A percentile compares a stretch with the other conserved stretches of the same genome.
Evolutionary conservation across 1,140 invertebrate species (phyloP).

Genomic region (Drosophila setifemur): DNA sequence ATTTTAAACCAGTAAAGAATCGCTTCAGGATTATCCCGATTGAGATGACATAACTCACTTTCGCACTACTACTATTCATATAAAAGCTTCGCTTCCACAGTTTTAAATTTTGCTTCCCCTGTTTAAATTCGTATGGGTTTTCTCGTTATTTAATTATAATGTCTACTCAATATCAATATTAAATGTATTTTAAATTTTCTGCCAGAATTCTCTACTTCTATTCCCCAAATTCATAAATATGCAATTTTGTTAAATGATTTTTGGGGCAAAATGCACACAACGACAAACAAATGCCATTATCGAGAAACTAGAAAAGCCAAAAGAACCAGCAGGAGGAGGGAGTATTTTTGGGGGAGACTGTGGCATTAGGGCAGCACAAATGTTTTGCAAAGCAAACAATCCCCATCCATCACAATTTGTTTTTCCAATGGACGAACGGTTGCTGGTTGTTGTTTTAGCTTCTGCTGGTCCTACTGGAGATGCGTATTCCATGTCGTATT

Average conservation of each 20-base stretch:
- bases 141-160: neutral
- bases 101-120: neutral
- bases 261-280: slow-evolving; percentile 18
- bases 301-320: neutral
- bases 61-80: neutral
- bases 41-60: too few relatives aligned
- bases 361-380: slow-evolving; percentile 48
- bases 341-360: neutral
- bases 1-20: too few relatives aligned
- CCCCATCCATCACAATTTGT: slow-evolving; percentile 72
- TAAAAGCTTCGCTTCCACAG: neutral
- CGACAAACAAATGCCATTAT: slow-evolving; percentile 33
- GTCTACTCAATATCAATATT: neutral
- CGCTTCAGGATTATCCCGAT: too few relatives aligned
- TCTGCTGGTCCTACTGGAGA: slow-evolving; percentile 17
- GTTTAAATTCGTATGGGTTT: neutral
- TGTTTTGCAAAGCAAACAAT: slow-evolving; percentile 70
- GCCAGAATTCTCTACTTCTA: neutral
- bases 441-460: slow-evolving; percentile 39
- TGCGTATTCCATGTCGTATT: slow-evolving; percentile 38
- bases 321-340: neutral
- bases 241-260: slow-evolving; percentile 58
- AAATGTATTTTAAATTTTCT: slow-evolving; percentile 11
- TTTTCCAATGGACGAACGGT: slow-evolving; percentile 38
- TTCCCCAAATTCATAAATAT: slow-evolving; percentile 44